Evolutionary conservation across 2,888 invertebrate genomes (phyloP).

Genomic region (Merodon equestris): DNA sequence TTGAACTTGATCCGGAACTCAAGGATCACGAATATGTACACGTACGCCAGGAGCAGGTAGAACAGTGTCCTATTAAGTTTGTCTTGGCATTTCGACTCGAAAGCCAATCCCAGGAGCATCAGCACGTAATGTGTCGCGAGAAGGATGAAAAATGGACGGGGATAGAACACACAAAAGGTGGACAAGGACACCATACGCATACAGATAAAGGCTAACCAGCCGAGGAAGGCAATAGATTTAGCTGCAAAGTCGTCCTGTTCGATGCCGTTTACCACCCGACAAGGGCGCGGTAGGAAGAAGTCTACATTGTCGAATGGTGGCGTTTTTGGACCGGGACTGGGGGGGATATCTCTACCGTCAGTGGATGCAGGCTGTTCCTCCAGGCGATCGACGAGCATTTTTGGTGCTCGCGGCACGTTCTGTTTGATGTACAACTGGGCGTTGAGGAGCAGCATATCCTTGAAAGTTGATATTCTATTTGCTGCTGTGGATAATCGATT

Average conservation of each 20-base stretch:
- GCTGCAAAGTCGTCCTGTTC: conserved; percentile 88
- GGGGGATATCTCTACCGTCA: conserved; percentile 57
- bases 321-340: conserved; percentile 23
- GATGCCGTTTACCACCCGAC: conserved; percentile 82
- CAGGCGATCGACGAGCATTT: conserved; percentile 78
- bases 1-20: conserved; percentile 90
- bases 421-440: conserved; percentile 81
- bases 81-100: conserved; percentile 81
- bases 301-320: conserved; percentile 73
- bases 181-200: conserved; percentile 85
- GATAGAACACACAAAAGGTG: conserved; percentile 85
- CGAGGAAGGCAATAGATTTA: conserved; percentile 84
- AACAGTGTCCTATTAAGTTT: conserved; percentile 81
- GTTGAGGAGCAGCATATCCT: conserved; percentile 80
- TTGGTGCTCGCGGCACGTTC: conserved; percentile 80
- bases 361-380: conserved; percentile 75
- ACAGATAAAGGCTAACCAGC: conserved; percentile 88
- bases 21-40: conserved; percentile 87
- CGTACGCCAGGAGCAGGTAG: conserved; percentile 85
- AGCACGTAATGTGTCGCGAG: conserved; percentile 83
- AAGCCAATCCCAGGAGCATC: conserved; percentile 83
- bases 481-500: conserved; percentile 61
- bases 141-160: conserved; percentile 82
- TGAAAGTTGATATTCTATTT: conserved; percentile 74
- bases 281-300: conserved; percentile 78